phyloP scores from a whole-genome alignment of 2,888 invertebrate genomes.

The Venusia cambrica region DNA sequence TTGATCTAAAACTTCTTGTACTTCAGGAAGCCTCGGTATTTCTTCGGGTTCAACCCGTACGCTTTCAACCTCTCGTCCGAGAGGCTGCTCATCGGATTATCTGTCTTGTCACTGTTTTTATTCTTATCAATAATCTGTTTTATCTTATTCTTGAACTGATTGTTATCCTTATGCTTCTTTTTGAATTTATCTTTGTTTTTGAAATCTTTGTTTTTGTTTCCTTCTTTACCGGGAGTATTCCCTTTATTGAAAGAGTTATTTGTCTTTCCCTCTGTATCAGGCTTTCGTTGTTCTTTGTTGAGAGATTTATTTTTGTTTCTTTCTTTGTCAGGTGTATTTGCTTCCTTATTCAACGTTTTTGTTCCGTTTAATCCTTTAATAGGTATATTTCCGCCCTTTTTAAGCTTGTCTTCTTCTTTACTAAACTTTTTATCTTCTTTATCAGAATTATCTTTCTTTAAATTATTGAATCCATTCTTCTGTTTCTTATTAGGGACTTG shows the following conservation, averaged over 20 bases:
- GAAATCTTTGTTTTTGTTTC: constrained; percentile 25
- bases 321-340: constrained; percentile 16
- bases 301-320: constrained; percentile 1
- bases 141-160: constrained; percentile 30
- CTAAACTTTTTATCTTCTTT: too few relatives aligned
- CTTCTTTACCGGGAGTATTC: constrained; percentile 15
- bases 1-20: constrained; percentile 77
- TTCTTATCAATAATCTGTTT: constrained; percentile 43
- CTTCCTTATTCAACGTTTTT: constrained; percentile 31
- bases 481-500: constrained; percentile 25
- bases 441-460: too few relatives aligned
- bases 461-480: too few relatives aligned
- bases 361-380: too few relatives aligned
- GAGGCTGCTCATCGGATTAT: constrained; percentile 65
- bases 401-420: too few relatives aligned
- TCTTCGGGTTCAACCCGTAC: constrained; percentile 95
- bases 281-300: constrained; percentile 30
- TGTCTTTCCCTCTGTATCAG: constrained; percentile 4
- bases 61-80: constrained; percentile 92
- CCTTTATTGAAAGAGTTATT: constrained; percentile 29
- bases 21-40: constrained; percentile 89
- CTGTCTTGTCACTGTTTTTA: constrained; percentile 37
- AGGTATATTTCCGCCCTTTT: too few relatives aligned
- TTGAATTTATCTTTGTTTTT: constrained; percentile 38
- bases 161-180: constrained; percentile 38